phyloP scores from a whole-genome alignment of 1,140 invertebrate genomes.

The Drosophila chauvacae region DNA sequence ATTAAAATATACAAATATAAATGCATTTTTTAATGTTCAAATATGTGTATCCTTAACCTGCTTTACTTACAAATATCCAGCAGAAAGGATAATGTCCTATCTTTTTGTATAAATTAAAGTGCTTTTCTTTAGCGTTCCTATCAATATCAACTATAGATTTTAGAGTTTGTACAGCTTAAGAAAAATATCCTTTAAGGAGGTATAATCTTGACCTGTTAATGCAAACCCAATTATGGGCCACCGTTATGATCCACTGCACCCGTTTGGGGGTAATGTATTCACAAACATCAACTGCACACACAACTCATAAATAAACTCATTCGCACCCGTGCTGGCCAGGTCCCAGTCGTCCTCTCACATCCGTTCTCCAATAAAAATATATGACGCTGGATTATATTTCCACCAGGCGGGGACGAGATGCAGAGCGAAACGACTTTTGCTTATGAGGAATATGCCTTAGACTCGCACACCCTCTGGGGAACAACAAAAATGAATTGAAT shows the following conservation, averaged over 20 bases:
- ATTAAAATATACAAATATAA: too few species aligned
- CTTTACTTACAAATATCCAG: too few species aligned
- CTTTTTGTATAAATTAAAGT: too few species aligned
- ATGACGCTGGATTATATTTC: constrained; percentile 17
- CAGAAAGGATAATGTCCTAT: too few species aligned
- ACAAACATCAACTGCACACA: constrained; percentile 38
- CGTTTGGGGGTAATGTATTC: constrained; percentile 47
- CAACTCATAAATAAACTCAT: constrained; percentile 50
- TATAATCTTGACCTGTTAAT: constrained; percentile 4
- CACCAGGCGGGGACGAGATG: neutral
- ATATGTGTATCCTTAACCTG: too few species aligned
- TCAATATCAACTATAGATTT: too few species aligned
- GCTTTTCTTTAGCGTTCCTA: too few species aligned
- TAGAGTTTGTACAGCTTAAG: too few species aligned
- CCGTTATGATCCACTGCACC: constrained; percentile 15
- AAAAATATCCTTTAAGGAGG: neutral
- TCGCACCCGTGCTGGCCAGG: constrained; percentile 35
- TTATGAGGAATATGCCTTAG: constrained; percentile 25
- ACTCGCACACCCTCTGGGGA: constrained; percentile 27
- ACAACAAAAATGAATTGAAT: constrained; percentile 39
- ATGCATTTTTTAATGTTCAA: too few species aligned
- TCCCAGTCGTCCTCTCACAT: constrained; percentile 4
- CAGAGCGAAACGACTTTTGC: constrained; percentile 10
- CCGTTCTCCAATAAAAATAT: constrained; percentile 33
- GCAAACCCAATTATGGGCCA: constrained; percentile 7